Percentiles rank a stretch among this genome's conserved stretches.
Conservation (phyloP, 2,113 vertebrate species). For the Salvelinus sp. region DNA sequence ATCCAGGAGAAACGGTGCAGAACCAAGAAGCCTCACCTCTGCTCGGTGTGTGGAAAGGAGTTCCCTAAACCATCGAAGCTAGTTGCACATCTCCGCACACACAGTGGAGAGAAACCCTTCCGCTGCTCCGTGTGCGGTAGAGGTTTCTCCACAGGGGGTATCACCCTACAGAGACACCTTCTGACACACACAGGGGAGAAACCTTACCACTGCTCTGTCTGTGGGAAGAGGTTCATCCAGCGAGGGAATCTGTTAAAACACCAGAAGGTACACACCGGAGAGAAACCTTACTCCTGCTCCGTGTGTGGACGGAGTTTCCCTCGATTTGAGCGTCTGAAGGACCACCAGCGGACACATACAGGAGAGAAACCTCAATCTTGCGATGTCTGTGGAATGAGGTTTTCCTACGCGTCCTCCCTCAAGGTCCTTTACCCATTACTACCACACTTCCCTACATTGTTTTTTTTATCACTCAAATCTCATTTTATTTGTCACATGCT, state of each 20-base stretch:
- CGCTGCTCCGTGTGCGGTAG: constrained; percentile 19
- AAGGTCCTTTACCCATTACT: not conserved
- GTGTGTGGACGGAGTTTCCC: constrained; percentile 1
- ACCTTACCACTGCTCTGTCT: not conserved
- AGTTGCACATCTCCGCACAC: constrained; percentile 14
- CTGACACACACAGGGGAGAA: not conserved
- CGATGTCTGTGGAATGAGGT: constrained; percentile 59
- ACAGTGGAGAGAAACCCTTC: constrained; percentile 10
- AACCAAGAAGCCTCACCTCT: constrained; percentile 41
- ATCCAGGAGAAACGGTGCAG: constrained; percentile 12
- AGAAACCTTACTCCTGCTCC: constrained; percentile 3
- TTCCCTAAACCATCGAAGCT: constrained; percentile 4
- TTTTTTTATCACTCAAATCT: no score
- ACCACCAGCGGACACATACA: not conserved
- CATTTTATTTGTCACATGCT: no score
- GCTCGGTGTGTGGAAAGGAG: constrained; percentile 58
- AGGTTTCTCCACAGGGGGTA: constrained; percentile 49
- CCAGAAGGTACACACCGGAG: not conserved
- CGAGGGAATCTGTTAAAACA: not conserved
- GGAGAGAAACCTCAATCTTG: constrained; percentile 57
- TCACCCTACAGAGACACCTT: constrained; percentile 24
- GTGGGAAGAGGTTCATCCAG: not conserved
- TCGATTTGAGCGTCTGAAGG: not conserved
- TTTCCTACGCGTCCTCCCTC: constrained; percentile 32
- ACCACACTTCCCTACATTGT: no score